A percentile compares a stretch with the other conserved stretches of the same genome.
Evolutionary conservation across 1,140 invertebrate species (phyloP).

Genomic region (Bombus difficillimus): DNA sequence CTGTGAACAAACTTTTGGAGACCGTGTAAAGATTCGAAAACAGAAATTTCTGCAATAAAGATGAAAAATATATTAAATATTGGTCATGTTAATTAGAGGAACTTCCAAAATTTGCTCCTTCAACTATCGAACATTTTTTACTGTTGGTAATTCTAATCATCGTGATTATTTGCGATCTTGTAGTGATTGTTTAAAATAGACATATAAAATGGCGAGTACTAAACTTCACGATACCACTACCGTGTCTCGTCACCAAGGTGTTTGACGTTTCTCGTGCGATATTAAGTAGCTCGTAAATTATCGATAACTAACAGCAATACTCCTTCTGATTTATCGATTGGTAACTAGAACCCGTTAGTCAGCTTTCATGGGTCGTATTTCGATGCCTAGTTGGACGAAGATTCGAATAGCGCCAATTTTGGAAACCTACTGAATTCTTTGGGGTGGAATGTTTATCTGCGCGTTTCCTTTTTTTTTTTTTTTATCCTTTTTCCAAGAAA

Average conservation of each 20-base stretch:
- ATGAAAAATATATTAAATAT: too few relatives aligned
- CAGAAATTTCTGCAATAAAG: too few relatives aligned
- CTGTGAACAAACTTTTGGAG: too few relatives aligned
- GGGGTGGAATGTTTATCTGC: too few relatives aligned
- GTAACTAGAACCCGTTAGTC: conserved; percentile 17
- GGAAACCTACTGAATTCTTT: not conserved
- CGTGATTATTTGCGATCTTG: too few relatives aligned
- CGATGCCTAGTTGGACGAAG: not conserved
- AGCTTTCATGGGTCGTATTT: not conserved
- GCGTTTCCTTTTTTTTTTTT: not conserved
- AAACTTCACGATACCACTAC: conserved; percentile 57
- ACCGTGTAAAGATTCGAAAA: too few relatives aligned
- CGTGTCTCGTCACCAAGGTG: conserved; percentile 35
- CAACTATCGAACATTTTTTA: too few relatives aligned
- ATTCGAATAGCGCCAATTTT: not conserved
- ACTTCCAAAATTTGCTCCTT: too few relatives aligned
- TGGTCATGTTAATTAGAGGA: too few relatives aligned
- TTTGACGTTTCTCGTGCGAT: conserved; percentile 41
- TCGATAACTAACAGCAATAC: conserved; percentile 33
- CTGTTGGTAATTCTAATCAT: too few relatives aligned
- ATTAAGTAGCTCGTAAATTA: conserved; percentile 63
- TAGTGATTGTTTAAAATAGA: not conserved
- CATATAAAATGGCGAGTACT: conserved; percentile 33
- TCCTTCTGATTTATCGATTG: conserved; percentile 35
- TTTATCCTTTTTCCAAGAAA: not conserved